A percentile compares a stretch with the other conserved stretches of the same genome.
Evolutionary conservation across 2,797 vertebrate genomes (phyloP).

Genomic region (Coendou prehensilis): DNA sequence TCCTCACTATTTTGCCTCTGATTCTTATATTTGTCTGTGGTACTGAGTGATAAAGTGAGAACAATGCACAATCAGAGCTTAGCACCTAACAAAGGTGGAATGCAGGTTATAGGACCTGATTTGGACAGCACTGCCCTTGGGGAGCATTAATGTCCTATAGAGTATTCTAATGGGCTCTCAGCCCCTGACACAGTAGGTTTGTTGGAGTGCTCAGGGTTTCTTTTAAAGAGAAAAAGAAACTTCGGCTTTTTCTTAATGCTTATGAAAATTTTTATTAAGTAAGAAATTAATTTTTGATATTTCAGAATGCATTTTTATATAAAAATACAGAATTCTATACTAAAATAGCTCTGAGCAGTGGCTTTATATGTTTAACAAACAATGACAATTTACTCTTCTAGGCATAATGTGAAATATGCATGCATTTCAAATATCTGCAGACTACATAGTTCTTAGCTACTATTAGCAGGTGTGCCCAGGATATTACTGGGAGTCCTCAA

Average conservation of each 20-base stretch:
- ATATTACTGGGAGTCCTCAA: not conserved
- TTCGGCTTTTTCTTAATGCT: not conserved
- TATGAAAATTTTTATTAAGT: slow-evolving; percentile 17
- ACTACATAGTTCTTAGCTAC: not conserved
- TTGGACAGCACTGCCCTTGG: slow-evolving; percentile 9
- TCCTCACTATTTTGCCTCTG: not conserved
- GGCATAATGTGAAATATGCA: slow-evolving; percentile 38
- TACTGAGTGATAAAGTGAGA: slow-evolving; percentile 46
- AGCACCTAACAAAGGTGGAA: not conserved
- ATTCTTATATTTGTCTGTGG: slow-evolving; percentile 37
- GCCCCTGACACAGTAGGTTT: not conserved
- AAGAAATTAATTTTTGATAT: slow-evolving; percentile 46
- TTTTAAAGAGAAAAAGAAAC: not conserved
- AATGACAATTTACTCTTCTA: slow-evolving; percentile 10
- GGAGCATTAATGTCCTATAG: not conserved
- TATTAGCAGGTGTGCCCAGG: not conserved
- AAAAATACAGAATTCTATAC: not conserved
- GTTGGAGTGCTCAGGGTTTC: not conserved
- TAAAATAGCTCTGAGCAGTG: slow-evolving; percentile 33
- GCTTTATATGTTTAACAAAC: slow-evolving; percentile 45
- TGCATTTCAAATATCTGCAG: not conserved
- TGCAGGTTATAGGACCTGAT: not conserved
- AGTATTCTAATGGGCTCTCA: slow-evolving; percentile 34
- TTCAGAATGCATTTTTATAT: slow-evolving; percentile 26
- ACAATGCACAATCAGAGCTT: not conserved